Percentiles rank a stretch among this genome's conserved stretches.
Evolutionary conservation across 2,113 vertebrate genomes (phyloP).

Genomic region (Agelaius phoeniceus): DNA sequence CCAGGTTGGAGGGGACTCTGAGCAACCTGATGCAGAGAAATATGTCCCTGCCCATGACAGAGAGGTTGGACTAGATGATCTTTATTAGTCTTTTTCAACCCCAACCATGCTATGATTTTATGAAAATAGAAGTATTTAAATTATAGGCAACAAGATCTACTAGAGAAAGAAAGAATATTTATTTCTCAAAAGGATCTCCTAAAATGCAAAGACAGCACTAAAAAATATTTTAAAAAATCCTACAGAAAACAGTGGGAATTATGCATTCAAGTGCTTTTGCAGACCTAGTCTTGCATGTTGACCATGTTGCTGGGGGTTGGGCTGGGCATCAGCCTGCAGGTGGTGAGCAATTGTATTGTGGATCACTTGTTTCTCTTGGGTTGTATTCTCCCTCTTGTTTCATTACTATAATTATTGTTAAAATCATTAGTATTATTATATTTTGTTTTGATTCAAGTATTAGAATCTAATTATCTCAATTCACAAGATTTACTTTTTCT

Average conservation of each 20-base stretch:
- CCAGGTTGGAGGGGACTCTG: background rate
- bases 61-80: background rate
- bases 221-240: background rate
- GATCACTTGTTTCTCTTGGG: background rate
- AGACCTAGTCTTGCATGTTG: background rate
- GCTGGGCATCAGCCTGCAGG: rapidly evolving
- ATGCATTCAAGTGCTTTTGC: background rate
- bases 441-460: background rate
- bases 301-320: background rate
- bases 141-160: background rate
- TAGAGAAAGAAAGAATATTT: background rate
- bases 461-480: background rate
- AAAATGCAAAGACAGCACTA: background rate
- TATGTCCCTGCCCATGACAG: background rate
- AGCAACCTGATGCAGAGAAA: background rate
- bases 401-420: background rate
- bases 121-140: background rate
- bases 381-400: background rate
- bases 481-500: background rate
- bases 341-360: background rate
- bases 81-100: background rate
- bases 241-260: background rate
- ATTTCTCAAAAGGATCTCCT: background rate
- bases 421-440: background rate
- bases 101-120: background rate